Evolutionary conservation across 2,797 vertebrate species (phyloP).

Genomic region (Hipposideros larvatus): DNA sequence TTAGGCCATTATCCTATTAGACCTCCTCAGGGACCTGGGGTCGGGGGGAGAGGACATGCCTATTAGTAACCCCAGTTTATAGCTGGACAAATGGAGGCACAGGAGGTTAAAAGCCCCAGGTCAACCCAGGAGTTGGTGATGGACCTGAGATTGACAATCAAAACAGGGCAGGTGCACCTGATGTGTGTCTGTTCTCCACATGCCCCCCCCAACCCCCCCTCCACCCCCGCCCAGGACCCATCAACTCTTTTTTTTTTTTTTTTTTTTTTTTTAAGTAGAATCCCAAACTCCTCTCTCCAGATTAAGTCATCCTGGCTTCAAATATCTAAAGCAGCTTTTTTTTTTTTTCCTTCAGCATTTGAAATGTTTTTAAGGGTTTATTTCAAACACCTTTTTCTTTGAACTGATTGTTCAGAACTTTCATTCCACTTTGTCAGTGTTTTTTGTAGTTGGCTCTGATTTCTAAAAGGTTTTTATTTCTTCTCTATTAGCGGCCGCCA

Average conservation of each 20-base stretch:
- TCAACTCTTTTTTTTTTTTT: not conserved
- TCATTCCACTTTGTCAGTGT: constrained; percentile 66
- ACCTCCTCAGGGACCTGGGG: constrained; percentile 54
- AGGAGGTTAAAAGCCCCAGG: constrained; percentile 63
- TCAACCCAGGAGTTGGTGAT: not conserved
- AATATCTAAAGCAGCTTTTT: constrained; percentile 67
- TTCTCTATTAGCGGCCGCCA: constrained; percentile 79
- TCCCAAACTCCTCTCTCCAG: constrained; percentile 62
- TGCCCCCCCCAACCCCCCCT: too few species aligned
- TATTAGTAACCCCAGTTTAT: constrained; percentile 77
- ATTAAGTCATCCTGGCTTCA: constrained; percentile 78
- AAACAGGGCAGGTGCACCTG: not conserved
- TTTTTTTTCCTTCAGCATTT: constrained; percentile 51
- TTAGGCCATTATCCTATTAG: constrained; percentile 26
- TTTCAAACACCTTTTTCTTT: constrained; percentile 74
- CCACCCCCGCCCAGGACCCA: not conserved
- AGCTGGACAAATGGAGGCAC: constrained; percentile 65
- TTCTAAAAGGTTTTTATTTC: constrained; percentile 82
- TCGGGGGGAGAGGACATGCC: not conserved
- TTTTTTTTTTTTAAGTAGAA: constrained; percentile 48
- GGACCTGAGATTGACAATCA: not conserved
- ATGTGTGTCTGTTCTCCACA: not conserved
- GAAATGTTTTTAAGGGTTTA: constrained; percentile 82
- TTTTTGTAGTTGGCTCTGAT: constrained; percentile 71
- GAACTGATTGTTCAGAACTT: constrained; percentile 73